Percentiles rank a stretch among this genome's conserved stretches.
phyloP scores from a whole-genome alignment of 2,797 vertebrate genomes.

The Aeoliscus strigatus region DNA sequence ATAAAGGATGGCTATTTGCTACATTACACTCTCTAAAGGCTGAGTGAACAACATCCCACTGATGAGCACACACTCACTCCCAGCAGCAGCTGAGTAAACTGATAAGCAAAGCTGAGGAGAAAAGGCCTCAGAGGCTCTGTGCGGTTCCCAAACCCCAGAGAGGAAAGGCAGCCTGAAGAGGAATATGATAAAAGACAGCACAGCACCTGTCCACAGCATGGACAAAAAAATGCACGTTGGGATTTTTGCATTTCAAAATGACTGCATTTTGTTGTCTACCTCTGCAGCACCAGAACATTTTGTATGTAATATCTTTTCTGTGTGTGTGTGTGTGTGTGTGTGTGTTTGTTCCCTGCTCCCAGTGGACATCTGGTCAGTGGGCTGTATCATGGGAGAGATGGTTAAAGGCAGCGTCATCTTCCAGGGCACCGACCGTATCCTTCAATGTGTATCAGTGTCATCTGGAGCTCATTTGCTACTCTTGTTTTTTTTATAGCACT shows the following conservation, averaged over 20 bases:
- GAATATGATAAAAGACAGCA: constrained; percentile 41
- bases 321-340: constrained; percentile 17
- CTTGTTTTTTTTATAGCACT: neutral
- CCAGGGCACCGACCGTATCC: constrained; percentile 99
- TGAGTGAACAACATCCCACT: constrained; percentile 19
- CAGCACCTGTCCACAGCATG: constrained; percentile 3
- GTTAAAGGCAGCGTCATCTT: constrained; percentile 98
- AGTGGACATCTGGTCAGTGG: constrained; percentile 99
- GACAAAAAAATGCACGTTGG: constrained; percentile 11
- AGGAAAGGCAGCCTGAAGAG: constrained; percentile 35
- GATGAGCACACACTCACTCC: constrained; percentile 17
- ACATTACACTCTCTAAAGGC: constrained; percentile 21
- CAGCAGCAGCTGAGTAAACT: constrained; percentile 67
- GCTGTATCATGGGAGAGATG: constrained; percentile 99
- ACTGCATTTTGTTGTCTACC: no score
- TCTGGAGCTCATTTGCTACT: constrained; percentile 4
- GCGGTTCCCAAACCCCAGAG: constrained; percentile 26
- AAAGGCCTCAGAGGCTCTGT: constrained; percentile 44
- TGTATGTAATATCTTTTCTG: neutral
- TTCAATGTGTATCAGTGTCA: constrained; percentile 58
- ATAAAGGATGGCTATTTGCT: constrained; percentile 26
- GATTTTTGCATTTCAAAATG: constrained; percentile 8
- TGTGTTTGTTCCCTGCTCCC: constrained; percentile 72
- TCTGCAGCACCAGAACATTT: no score
- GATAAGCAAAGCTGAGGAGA: constrained; percentile 58